Evolutionary conservation across 2,888 invertebrate genomes (phyloP).

Genomic region (Pyrrhosoma nymphula): DNA sequence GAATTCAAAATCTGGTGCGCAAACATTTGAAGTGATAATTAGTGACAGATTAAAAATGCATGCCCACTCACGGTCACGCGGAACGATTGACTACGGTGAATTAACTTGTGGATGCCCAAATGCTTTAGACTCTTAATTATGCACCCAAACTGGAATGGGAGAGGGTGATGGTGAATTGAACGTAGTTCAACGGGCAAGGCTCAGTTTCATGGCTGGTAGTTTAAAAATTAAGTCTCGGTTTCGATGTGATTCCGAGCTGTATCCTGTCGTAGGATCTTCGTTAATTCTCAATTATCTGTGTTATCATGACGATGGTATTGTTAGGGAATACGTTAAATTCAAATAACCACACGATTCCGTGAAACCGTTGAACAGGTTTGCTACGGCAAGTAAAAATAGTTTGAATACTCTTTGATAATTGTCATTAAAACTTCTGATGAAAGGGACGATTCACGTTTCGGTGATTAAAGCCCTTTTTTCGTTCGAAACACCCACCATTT

Average conservation of each 20-base stretch:
- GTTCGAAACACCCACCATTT: neutral
- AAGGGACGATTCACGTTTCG: neutral
- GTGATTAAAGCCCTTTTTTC: neutral
- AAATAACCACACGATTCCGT: neutral
- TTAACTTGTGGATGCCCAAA: neutral
- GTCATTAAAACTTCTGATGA: neutral
- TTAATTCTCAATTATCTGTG: constrained; percentile 3
- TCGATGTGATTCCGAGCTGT: neutral
- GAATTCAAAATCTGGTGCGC: neutral
- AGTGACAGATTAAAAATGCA: constrained; percentile 13
- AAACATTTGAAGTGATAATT: constrained; percentile 39
- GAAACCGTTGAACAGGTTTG: neutral
- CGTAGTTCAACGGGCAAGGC: neutral
- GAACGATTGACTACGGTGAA: neutral
- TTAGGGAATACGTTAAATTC: neutral
- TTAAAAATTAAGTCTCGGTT: neutral
- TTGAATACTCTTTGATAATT: neutral
- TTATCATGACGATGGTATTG: neutral
- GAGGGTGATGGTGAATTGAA: neutral
- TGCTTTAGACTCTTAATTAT: constrained; percentile 31
- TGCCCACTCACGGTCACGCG: neutral
- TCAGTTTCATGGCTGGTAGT: neutral
- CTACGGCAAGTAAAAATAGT: neutral
- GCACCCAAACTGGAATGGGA: neutral
- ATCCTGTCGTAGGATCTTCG: neutral